Evolutionary conservation across 2,888 invertebrate genomes (phyloP), one percentile per base, ranked within the genome.

Genomic region (Bhutanitis thaidina): DNA sequence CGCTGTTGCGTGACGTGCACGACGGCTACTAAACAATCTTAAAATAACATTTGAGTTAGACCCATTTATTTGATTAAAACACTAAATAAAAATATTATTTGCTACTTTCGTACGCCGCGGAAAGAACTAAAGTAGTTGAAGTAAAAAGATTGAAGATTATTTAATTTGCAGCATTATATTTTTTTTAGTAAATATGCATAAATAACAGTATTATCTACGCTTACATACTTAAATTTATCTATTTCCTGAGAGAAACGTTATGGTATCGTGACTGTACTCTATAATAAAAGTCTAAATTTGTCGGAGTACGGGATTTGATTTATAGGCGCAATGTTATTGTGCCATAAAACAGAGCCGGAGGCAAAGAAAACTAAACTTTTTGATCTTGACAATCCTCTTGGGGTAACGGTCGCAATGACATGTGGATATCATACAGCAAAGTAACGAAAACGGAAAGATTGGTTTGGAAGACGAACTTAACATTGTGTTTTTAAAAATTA

Each of bases 1-100:
- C 58, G 37, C 55, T 48, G 53, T 59, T 70, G 69, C 71, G 62
- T 73, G 69, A 70, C 70, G 68, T 16, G 43, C 27, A 41, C 35
- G 13, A 29, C 30, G 12, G 30, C 13, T 16, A 32, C 45, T 27
- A 20, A 34, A 16, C 15, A 32, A 38, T 34, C 20, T 49, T 36
- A 29, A 46, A 38, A 44, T 8, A 32, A 43, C 43, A 37, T 15
- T 37, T 14, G 29, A 48, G 30, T 25, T 20, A 38, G 37, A 37
- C 13, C 15, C 30, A 32, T n/a, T 16, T 15, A 30, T 32, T 41
- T 30, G 34, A 3, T 48, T 48, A 7, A 40, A 15, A 41, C 29
- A 8, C 12, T 35, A 41, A 41, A 48, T 35, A 41, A 48, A 20
- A 20, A 3, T 20, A 3, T 20, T 5, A 20, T 20, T 20, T 20